Percentiles rank a stretch among this genome's conserved stretches.
phyloP scores from a whole-genome alignment of 2,797 vertebrate species.

The Anolis apletophallus region DNA sequence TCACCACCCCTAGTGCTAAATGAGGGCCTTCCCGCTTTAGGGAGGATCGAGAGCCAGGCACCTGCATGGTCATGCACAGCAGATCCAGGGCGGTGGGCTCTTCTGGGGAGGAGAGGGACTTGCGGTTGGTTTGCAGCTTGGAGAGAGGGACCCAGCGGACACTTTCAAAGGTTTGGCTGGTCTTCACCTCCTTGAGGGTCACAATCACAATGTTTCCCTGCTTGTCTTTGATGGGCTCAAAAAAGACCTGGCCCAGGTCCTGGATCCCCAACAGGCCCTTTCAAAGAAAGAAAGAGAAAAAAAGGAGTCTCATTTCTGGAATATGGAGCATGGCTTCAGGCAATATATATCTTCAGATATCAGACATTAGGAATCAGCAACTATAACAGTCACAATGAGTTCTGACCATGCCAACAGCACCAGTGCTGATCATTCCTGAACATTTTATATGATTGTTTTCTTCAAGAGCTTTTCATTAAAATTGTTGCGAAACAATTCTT shows the following conservation, averaged over 20 bases:
- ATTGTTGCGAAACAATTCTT: neutral
- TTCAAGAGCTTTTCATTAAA: neutral
- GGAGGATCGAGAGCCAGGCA: conserved; percentile 48
- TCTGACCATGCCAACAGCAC: neutral
- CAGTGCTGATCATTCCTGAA: neutral
- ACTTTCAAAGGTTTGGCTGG: conserved; percentile 83
- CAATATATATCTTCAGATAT: neutral
- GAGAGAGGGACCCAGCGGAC: conserved; percentile 87
- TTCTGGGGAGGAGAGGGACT: conserved; percentile 87
- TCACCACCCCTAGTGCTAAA: neutral
- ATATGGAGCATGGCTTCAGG: neutral
- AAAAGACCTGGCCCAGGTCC: conserved; percentile 91
- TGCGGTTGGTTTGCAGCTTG: conserved; percentile 90
- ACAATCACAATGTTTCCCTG: conserved; percentile 91
- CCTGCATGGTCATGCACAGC: conserved; percentile 88
- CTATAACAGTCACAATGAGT: neutral
- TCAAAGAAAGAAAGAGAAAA: neutral
- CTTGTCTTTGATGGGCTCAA: conserved; percentile 91
- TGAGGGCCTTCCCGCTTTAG: neutral
- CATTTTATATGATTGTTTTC: neutral
- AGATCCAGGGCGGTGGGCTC: conserved; percentile 89
- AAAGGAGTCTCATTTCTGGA: neutral
- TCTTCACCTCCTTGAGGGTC: conserved; percentile 87
- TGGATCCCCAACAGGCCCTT: conserved; percentile 89
- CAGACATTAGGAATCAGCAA: neutral